Conservation (phyloP, 2,888 invertebrate genomes). For the Carpatolechia fugitivella region DNA sequence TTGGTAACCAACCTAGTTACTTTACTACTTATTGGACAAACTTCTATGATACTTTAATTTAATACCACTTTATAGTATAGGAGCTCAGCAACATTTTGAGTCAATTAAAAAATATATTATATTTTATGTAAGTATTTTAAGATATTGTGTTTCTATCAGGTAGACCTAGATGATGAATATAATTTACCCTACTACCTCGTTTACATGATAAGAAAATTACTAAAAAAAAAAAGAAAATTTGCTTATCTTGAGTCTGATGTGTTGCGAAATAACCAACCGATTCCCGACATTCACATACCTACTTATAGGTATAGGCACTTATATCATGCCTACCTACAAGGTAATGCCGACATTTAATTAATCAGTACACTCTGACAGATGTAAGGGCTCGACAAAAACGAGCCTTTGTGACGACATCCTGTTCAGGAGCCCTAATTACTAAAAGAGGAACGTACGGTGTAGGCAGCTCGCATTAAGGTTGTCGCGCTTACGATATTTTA, state of each 20-base stretch:
- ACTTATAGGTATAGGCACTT: background rate
- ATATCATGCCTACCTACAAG: background rate
- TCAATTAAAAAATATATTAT: too few relatives aligned
- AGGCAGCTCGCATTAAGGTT: background rate
- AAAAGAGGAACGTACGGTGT: conserved; percentile 28
- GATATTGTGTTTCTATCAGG: too few relatives aligned
- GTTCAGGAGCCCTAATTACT: conserved; percentile 29
- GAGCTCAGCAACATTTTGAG: too few relatives aligned
- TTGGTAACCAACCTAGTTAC: too few relatives aligned
- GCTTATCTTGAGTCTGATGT: background rate
- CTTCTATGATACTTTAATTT: too few relatives aligned
- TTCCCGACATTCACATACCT: background rate
- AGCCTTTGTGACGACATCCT: conserved; percentile 53
- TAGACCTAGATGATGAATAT: too few relatives aligned
- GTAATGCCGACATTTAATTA: conserved; percentile 6
- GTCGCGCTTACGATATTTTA: too few relatives aligned
- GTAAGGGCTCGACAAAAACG: conserved; percentile 40
- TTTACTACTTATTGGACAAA: too few relatives aligned
- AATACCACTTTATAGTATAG: too few relatives aligned
- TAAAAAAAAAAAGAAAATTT: background rate
- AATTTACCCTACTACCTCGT: too few relatives aligned
- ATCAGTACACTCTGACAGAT: conserved; percentile 19
- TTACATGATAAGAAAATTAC: too few relatives aligned
- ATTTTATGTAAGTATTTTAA: too few relatives aligned
- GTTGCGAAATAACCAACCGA: background rate